Percentiles rank a stretch among this genome's conserved stretches.
These are phyloP conservation scores for Frankliniella fusca DNA, from an alignment of 2,888 invertebrate genomes.

Conservation along the genomic window DNA sequence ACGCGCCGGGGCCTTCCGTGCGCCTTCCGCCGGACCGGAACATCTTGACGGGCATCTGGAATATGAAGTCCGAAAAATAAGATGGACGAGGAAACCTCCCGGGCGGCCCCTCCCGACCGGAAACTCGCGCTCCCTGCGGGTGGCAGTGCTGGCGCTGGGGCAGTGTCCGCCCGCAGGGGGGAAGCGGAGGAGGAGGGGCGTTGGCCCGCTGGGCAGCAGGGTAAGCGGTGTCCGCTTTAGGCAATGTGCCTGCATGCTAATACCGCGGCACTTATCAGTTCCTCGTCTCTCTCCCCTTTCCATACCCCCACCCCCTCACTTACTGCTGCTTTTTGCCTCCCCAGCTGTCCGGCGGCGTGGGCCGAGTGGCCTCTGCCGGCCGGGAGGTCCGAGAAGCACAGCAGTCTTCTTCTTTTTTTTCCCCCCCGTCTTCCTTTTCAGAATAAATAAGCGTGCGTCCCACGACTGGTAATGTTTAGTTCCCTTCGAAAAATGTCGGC, in stretches of 20 bases:
- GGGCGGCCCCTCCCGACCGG: background rate
- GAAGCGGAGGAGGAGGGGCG: background rate
- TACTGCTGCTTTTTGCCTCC: too few species aligned
- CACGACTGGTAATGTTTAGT: too few species aligned
- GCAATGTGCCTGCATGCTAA: background rate
- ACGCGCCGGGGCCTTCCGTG: background rate
- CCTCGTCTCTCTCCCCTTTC: background rate
- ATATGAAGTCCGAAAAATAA: conserved; percentile 21
- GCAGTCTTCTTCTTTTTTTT: too few species aligned
- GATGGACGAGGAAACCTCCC: conserved; percentile 17
- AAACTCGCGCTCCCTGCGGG: background rate
- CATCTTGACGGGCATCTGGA: conserved; percentile 2
- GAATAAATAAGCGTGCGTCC: too few species aligned
- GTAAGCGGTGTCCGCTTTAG: too few species aligned
- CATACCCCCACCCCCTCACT: background rate
- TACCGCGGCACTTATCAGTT: background rate
- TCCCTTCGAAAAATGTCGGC: too few species aligned
- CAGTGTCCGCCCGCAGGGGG: too few species aligned
- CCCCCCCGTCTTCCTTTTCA: too few species aligned
- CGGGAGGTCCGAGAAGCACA: too few species aligned
- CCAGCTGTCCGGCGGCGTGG: too few species aligned
- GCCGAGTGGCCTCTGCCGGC: too few species aligned
- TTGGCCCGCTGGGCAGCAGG: background rate
- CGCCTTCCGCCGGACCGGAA: background rate
- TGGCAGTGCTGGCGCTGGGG: background rate